These are phyloP conservation scores for Mesoligia furuncula DNA, from an alignment of 2,888 invertebrate genomes.

Conservation along the genomic window DNA sequence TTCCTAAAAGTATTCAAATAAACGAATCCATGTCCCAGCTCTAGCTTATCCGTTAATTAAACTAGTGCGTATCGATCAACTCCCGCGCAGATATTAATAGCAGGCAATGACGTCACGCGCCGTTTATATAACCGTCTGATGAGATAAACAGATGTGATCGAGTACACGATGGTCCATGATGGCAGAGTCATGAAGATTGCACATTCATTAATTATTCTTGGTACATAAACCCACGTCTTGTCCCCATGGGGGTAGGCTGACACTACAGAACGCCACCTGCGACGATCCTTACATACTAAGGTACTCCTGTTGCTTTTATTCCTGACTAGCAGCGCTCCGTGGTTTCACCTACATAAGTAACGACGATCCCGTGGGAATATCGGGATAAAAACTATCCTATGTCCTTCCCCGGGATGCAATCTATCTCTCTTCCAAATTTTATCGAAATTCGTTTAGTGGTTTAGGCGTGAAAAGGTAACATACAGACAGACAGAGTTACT, in stretches of 20 bases:
- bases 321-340: too few species aligned
- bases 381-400: too few species aligned
- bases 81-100: conserved; percentile 57
- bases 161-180: conserved; percentile 25
- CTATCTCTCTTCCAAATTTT: too few species aligned
- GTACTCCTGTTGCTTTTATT: neutral
- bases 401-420: too few species aligned
- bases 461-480: too few species aligned
- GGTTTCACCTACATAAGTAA: too few species aligned
- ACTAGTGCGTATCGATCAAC: conserved; percentile 52
- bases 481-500: too few species aligned
- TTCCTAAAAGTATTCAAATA: neutral
- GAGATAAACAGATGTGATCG: conserved; percentile 40
- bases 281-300: neutral
- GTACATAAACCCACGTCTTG: neutral
- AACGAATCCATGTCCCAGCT: conserved; percentile 3
- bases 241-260: neutral
- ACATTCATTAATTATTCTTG: conserved; percentile 7
- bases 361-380: too few species aligned
- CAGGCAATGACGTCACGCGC: conserved; percentile 41
- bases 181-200: conserved; percentile 7
- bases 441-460: too few species aligned
- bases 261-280: neutral
- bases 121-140: conserved; percentile 45
- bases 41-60: conserved; percentile 49